These are phyloP conservation scores for Passer montanus DNA, from an alignment of 2,113 vertebrate species.

Conservation along the genomic window DNA sequence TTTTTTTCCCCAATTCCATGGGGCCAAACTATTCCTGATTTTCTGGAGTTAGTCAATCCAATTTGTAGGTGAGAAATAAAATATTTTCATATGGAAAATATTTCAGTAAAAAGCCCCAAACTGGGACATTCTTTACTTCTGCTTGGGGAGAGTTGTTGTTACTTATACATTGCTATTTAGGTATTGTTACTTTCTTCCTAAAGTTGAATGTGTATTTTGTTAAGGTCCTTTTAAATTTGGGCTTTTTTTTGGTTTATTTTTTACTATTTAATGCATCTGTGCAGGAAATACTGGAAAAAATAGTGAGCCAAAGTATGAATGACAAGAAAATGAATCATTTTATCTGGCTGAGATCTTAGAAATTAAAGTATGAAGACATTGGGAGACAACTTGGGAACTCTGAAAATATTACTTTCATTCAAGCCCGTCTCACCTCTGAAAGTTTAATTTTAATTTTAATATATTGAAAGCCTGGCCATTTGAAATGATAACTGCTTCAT, in stretches of 20 bases:
- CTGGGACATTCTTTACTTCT: not conserved
- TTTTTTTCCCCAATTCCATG: not conserved
- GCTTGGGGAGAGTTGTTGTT: not conserved
- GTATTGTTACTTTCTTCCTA: not conserved
- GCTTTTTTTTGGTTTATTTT: not conserved
- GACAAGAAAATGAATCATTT: constrained; percentile 11
- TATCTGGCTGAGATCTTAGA: not conserved
- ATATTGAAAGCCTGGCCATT: constrained; percentile 26
- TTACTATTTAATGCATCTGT: not conserved
- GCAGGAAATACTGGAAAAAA: not conserved
- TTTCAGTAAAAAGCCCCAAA: not conserved
- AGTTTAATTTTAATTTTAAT: constrained; percentile 52
- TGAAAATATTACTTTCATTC: constrained; percentile 7
- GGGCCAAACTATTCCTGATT: not conserved
- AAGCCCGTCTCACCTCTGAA: constrained; percentile 10
- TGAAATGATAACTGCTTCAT: constrained; percentile 33
- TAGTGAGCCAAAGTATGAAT: not conserved
- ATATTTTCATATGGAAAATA: not conserved
- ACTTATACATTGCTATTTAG: not conserved
- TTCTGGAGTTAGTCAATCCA: not conserved
- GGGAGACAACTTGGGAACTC: not conserved
- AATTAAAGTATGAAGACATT: not conserved
- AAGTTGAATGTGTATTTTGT: not conserved
- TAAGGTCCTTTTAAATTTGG: not conserved
- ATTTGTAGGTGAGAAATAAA: not conserved